phyloP scores from a whole-genome alignment of 2,113 vertebrate genomes.

The Orthochromis malagaraziensis region DNA sequence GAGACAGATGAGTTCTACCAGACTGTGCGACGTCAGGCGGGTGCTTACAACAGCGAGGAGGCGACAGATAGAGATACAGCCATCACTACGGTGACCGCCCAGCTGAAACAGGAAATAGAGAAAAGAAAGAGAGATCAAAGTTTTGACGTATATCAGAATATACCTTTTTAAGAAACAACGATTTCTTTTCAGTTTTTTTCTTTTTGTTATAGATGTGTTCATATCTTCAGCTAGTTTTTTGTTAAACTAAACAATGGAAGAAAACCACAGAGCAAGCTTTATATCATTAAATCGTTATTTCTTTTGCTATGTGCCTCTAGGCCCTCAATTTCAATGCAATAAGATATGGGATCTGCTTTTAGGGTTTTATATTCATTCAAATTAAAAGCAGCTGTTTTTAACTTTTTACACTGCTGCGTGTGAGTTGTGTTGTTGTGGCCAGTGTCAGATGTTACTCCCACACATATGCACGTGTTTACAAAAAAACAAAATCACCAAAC shows the following conservation, averaged over 20 bases:
- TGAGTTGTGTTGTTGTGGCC: background rate
- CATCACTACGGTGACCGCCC: background rate
- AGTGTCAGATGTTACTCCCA: background rate
- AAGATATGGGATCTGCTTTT: rapidly evolving
- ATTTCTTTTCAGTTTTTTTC: rapidly evolving
- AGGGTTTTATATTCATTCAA: background rate
- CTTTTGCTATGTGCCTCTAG: background rate
- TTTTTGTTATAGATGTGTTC: background rate
- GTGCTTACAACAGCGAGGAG: background rate
- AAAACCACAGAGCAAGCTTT: background rate
- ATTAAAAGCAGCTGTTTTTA: background rate
- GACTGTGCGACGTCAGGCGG: rapidly evolving
- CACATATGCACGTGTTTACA: background rate
- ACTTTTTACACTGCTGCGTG: background rate
- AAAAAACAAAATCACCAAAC: background rate
- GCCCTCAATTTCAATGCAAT: rapidly evolving
- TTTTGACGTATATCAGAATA: background rate
- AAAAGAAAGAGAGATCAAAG: background rate
- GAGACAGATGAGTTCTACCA: background rate
- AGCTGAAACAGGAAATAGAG: background rate
- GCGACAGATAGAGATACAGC: background rate
- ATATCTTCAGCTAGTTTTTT: background rate
- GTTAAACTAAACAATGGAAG: rapidly evolving
- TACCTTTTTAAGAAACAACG: background rate
- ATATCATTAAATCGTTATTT: background rate